A percentile compares a stretch with the other conserved stretches of the same genome.
phyloP scores from a whole-genome alignment of 2,888 invertebrate genomes.

The Synanthedon formicaeformis region DNA sequence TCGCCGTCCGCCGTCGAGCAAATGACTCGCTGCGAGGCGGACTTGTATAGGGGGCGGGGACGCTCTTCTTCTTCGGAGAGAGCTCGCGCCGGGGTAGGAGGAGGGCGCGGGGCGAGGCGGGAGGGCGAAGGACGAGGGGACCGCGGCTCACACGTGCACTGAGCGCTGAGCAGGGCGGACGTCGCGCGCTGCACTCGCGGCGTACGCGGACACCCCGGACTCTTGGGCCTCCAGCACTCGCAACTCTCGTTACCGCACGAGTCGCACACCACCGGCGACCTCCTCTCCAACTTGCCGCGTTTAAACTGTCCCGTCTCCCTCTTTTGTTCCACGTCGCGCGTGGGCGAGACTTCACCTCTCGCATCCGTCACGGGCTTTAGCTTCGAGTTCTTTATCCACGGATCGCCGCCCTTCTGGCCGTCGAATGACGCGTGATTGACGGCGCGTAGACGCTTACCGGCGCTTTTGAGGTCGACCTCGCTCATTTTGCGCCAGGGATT shows the following conservation, averaged over 20 bases:
- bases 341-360: conserved; percentile 14
- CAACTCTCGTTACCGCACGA: conserved; percentile 34
- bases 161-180: conserved; percentile 10
- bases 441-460: conserved; percentile 7
- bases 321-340: conserved; percentile 6
- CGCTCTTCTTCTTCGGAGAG: conserved; percentile 18
- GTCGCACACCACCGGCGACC: conserved; percentile 31
- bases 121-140: conserved; percentile 14
- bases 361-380: conserved; percentile 1
- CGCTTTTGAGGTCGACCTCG: conserved; percentile 26
- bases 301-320: conserved; percentile 16
- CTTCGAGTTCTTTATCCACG: conserved; percentile 21
- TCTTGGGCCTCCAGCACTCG: conserved; percentile 29
- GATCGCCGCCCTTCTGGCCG: conserved; percentile 19
- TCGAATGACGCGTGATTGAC: conserved; percentile 12
- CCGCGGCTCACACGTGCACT: conserved; percentile 26
- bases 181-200: conserved; percentile 6
- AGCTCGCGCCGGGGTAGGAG: conserved; percentile 16
- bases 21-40: conserved; percentile 31
- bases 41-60: conserved; percentile 37
- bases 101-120: conserved; percentile 12
- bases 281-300: conserved; percentile 34
- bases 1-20: conserved; percentile 20
- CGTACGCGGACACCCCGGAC: conserved; percentile 15
- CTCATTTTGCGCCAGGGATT: conserved; percentile 53